Conservation (phyloP, 2,113 vertebrate species). For the Catagonus wagneri region DNA sequence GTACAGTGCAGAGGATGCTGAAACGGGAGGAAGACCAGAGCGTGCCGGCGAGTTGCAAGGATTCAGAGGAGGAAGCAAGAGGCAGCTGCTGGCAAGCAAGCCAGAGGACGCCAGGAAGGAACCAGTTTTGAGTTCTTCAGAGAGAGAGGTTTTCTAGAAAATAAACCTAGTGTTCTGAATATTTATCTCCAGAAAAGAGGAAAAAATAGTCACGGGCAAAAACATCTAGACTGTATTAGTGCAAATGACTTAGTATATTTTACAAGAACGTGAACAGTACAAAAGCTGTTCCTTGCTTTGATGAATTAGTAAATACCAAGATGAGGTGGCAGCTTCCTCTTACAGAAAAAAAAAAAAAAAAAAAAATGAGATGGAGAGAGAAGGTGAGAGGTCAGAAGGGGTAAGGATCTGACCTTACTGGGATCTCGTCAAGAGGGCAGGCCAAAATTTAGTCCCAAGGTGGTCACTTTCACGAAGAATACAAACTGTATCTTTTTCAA, state of each 20-base stretch:
- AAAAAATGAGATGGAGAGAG: background rate
- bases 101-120: background rate
- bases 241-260: background rate
- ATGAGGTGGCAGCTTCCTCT: background rate
- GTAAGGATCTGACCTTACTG: background rate
- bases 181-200: conserved; percentile 27
- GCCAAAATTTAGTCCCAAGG: background rate
- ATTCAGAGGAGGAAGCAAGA: background rate
- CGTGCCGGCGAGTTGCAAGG: background rate
- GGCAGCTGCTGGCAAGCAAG: background rate
- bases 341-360: background rate
- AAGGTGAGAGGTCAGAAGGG: background rate
- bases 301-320: background rate
- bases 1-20: background rate
- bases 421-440: background rate
- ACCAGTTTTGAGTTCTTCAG: background rate
- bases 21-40: background rate
- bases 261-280: background rate
- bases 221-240: background rate
- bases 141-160: background rate
- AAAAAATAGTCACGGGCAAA: background rate
- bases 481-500: background rate
- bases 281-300: conserved; percentile 9
- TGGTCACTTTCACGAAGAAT: conserved; percentile 35
- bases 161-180: background rate